phyloP scores from a whole-genome alignment of 2,888 invertebrate genomes.

The Strigamia maritima region DNA sequence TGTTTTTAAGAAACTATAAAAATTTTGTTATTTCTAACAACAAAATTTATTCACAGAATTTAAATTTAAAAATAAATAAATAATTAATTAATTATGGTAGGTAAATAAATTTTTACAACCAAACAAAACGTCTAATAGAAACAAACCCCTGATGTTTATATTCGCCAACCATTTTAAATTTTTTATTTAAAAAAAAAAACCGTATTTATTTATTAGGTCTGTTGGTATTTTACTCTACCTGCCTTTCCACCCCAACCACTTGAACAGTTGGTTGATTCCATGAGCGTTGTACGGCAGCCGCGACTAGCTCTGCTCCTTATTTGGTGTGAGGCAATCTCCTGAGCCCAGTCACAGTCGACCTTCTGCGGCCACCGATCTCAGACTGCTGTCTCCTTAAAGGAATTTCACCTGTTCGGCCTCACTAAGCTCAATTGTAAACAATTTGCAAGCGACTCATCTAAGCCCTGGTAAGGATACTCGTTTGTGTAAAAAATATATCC shows the following conservation, averaged over 20 bases:
- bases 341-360: conserved; percentile 29
- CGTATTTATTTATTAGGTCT: not conserved
- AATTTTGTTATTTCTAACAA: too few species aligned
- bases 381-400: conserved; percentile 32
- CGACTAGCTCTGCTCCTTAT: conserved; percentile 30
- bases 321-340: conserved; percentile 34
- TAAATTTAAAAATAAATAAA: too few species aligned
- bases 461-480: conserved; percentile 1
- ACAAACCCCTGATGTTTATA: too few species aligned
- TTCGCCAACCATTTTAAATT: too few species aligned
- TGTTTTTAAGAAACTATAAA: too few species aligned
- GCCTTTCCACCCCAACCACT: not conserved
- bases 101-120: too few species aligned
- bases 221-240: conserved; percentile 2
- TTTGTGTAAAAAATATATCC: too few species aligned
- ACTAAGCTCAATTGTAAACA: conserved; percentile 32
- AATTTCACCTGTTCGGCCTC: conserved; percentile 30
- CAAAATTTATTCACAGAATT: too few species aligned
- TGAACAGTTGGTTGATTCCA: conserved; percentile 12
- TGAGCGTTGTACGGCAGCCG: conserved; percentile 31
- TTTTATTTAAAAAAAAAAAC: not conserved
- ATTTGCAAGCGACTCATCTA: not conserved
- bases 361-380: conserved; percentile 34
- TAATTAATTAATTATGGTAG: too few species aligned
- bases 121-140: too few species aligned